Percentiles rank a stretch among this genome's conserved stretches.
phyloP scores from a whole-genome alignment of 2,113 vertebrate species.

The Oriolus oriolus region DNA sequence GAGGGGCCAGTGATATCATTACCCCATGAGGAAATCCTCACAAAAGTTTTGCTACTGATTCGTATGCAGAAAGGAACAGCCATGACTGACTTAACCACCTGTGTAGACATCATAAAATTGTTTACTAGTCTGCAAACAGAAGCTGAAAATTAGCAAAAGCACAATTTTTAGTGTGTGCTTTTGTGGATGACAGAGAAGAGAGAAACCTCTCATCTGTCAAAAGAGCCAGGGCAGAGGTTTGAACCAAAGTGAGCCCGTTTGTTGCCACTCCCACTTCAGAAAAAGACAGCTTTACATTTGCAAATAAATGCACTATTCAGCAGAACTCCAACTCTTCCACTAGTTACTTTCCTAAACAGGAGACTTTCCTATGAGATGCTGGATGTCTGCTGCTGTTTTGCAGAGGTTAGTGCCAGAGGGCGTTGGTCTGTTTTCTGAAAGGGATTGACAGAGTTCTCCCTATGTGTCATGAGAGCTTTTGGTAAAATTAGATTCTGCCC shows the following conservation, averaged over 20 bases:
- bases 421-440: conserved; percentile 13
- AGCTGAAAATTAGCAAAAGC: not conserved
- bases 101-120: not conserved
- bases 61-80: not conserved
- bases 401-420: not conserved
- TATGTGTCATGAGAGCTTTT: conserved; percentile 7
- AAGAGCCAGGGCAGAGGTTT: not conserved
- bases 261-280: not conserved
- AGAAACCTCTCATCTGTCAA: not conserved
- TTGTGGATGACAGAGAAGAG: not conserved
- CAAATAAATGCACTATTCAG: not conserved
- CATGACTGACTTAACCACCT: not conserved
- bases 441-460: not conserved
- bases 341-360: not conserved
- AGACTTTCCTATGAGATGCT: not conserved
- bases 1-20: not conserved
- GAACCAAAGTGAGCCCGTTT: not conserved
- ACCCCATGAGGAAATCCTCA: not conserved
- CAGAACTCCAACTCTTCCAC: not conserved
- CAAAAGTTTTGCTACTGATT: not conserved
- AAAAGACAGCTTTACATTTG: not conserved
- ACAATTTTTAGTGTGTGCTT: not conserved
- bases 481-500: conserved; percentile 37
- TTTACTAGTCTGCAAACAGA: not conserved
- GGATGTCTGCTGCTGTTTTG: not conserved